Evolutionary conservation across 1,140 invertebrate genomes (phyloP), one percentile per base, ranked within the genome.

Genomic region (Archegozetes longisetosus): DNA sequence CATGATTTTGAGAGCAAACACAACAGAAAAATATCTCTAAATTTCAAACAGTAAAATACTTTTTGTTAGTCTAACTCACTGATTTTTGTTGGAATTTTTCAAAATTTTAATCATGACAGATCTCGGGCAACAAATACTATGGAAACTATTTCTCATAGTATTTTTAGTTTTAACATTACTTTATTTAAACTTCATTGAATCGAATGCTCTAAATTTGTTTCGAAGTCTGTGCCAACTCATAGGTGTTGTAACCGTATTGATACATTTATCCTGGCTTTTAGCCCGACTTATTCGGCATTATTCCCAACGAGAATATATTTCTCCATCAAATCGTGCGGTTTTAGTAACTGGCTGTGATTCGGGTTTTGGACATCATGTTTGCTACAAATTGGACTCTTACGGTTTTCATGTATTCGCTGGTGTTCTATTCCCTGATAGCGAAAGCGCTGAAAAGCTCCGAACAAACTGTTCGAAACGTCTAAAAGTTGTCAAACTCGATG

Each of bases 311-410:
- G 32, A 40, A 17, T 40, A 40, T 17, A 40, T 40, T 9, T 40
- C 32, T 9, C 32, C 32, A 6, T 9, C 4, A 40, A 84, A 84
- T 51, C 88, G 88, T 72, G 82, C 83, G 6, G 80, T 89, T 3
- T 71, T 89, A 24, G 78, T 90, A 60, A 88, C 86, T n/a, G 86
- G 84, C 54, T 88, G 85, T 73, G 86, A 88, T 72, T 80, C 82
- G 26, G 81, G 81, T 28, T 76, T 88, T 57, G 85, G 84, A 58
- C 83, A 80, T 71, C 80, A 81, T 61, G 72, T 85, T 64, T 84
- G 83, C 9, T 79, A 82, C 64, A 77, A 81, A 63, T 71, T 88
- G 53, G 84, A 88, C 68, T 20, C 29, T 4, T 25, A 50, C 17
- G 61, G 61, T 3, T 70, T 74, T 58, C 65, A 68, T 23, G 75